Evolutionary conservation across 2,888 invertebrate genomes (phyloP).

Genomic region (Phania funesta): DNA sequence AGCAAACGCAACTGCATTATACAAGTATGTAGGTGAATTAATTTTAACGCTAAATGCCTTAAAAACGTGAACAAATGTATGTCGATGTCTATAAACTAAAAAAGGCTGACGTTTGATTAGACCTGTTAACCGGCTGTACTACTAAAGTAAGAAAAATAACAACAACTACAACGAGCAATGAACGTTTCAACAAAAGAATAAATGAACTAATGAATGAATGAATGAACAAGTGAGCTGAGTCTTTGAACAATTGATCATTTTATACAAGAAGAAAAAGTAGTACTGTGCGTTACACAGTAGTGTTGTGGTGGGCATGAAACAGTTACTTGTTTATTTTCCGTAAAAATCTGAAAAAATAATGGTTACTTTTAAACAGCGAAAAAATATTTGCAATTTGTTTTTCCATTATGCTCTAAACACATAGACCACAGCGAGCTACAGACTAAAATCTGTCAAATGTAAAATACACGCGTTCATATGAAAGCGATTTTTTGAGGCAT

Average conservation of each 20-base stretch:
- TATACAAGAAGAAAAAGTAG: background rate
- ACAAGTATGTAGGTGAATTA: constrained; percentile 63
- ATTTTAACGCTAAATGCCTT: constrained; percentile 25
- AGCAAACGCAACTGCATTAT: constrained; percentile 48
- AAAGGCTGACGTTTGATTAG: constrained; percentile 57
- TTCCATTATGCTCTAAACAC: too few species aligned
- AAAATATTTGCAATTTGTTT: too few species aligned
- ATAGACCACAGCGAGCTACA: too few species aligned
- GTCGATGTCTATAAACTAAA: constrained; percentile 42
- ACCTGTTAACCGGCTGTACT: constrained; percentile 37
- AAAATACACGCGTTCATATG: too few species aligned
- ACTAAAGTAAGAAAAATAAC: background rate
- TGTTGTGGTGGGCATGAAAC: too few species aligned
- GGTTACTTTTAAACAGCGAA: too few species aligned
- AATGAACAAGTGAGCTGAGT: background rate
- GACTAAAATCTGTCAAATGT: too few species aligned
- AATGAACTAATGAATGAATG: background rate
- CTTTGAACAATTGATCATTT: too few species aligned
- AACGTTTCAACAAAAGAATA: background rate
- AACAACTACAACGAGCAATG: background rate
- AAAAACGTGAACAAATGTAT: constrained; percentile 53
- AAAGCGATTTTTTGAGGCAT: too few species aligned
- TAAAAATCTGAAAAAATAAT: too few species aligned
- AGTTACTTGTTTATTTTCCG: too few species aligned
- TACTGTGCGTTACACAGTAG: too few species aligned